Evolutionary conservation across 2,797 vertebrate species (phyloP), one percentile per base, ranked within the genome.

Genomic region (Enteromius treurensis): DNA sequence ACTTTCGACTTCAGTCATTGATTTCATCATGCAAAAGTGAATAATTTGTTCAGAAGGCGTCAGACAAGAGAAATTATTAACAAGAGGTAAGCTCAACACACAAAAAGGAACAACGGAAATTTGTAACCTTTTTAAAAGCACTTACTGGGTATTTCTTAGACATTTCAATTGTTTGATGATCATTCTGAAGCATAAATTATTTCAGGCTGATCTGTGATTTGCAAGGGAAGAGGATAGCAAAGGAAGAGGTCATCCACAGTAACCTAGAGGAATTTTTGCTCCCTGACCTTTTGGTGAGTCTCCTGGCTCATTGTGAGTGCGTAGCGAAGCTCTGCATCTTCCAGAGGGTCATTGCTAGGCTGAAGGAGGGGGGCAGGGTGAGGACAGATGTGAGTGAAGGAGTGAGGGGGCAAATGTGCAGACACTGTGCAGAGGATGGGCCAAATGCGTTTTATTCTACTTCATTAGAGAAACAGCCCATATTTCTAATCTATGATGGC

Each of bases 291-390:
- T 94, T 97, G 95, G 58, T 96, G 96, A 65, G 95, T 92, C 93
- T 98, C 96, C 93, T 96, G 95, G 96, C 97, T 98, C 94, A 98
- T 91, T 91, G 96, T 95, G 92, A 98, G 91, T 90, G 96, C 97
- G 95, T 96, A 96, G 95, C 93, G 95, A 92, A 97, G 89, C 90
- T 98, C 96, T 89, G 97, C 96, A 83, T 97, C 97, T 92, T 95
- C 94, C 93, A 95, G 92, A 89, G 84, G 95, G 88, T 92, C 93
- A 85, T 58, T 29, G 89, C 87, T 91, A 89, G 90, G 90, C 93
- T 94, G 91, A 89, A 90, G 87, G 91, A 92, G 89, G 90, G 92
- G 90, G 90, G 85, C 91, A 87, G 90, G 87, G 90, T 89, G 88
- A 86, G 88, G 88, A 89, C 87, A 88, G 64, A 86, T 88, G 86